These are phyloP conservation scores for Clavelina lepadiformis DNA, from an alignment of 23 tunicate species.

Conservation along the genomic window DNA sequence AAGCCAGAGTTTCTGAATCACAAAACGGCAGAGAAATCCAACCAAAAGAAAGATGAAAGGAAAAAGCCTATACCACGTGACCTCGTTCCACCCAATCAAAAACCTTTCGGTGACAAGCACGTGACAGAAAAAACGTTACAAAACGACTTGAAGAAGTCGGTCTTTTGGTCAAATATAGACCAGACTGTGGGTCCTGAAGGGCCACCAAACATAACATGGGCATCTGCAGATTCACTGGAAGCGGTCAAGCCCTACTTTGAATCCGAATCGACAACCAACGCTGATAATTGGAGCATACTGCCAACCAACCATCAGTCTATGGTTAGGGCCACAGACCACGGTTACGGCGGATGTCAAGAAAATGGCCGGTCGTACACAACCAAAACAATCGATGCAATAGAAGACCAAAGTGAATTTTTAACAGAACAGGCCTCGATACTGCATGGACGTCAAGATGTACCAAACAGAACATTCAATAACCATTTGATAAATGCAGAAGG, in stretches of 20 bases:
- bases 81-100: constrained; percentile 41
- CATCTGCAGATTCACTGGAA: constrained; percentile 33
- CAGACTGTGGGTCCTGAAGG: constrained; percentile 77
- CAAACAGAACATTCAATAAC: too few relatives aligned
- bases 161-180: constrained; percentile 32
- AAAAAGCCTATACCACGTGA: too few relatives aligned
- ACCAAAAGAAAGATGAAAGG: too few relatives aligned
- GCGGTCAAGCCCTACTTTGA: constrained; percentile 12
- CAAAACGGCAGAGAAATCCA: too few relatives aligned
- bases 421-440: constrained; percentile 67
- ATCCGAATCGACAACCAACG: neutral
- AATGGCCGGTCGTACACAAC: neutral
- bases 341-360: neutral
- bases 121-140: neutral
- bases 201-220: constrained; percentile 73
- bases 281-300: too few relatives aligned
- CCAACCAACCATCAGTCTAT: neutral
- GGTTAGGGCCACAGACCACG: neutral
- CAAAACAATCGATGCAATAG: neutral
- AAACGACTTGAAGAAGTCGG: neutral
- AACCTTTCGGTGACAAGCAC: constrained; percentile 23
- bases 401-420: constrained; percentile 69
- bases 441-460: too few relatives aligned
- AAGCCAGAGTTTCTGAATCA: too few relatives aligned
- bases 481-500: too few relatives aligned